phyloP scores from a whole-genome alignment of 2,113 vertebrate genomes.

The Archilochus colubris region DNA sequence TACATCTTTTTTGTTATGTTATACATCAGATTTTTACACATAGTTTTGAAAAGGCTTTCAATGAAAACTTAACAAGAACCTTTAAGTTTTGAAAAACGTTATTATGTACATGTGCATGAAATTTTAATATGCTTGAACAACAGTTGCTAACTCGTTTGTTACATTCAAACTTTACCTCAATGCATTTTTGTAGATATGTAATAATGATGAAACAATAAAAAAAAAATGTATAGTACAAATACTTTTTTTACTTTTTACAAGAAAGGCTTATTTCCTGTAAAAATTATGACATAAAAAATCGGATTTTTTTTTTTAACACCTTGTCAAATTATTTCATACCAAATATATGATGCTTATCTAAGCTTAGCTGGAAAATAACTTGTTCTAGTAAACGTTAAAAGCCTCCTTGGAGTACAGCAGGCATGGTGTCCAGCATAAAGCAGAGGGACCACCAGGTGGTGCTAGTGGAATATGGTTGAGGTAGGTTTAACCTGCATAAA shows the following conservation, averaged over 20 bases:
- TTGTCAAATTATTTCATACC: background rate
- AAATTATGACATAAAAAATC: background rate
- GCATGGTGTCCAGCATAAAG: background rate
- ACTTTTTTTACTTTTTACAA: background rate
- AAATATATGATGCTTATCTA: background rate
- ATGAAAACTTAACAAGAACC: background rate
- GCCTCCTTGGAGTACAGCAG: background rate
- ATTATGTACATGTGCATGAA: background rate
- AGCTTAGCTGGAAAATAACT: background rate
- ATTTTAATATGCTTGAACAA: background rate
- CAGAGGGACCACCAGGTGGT: conserved; percentile 76
- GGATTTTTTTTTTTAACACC: background rate
- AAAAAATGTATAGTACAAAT: background rate
- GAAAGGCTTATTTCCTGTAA: background rate
- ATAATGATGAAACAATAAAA: background rate
- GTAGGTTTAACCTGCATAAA: background rate
- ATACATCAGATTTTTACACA: background rate
- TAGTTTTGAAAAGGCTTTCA: background rate
- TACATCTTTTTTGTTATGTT: rapidly evolving
- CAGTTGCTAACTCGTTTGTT: background rate
- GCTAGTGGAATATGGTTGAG: conserved; percentile 57
- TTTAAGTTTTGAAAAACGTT: background rate
- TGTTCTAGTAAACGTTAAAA: background rate
- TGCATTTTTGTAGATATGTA: background rate
- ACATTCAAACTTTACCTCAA: background rate